phyloP scores from a whole-genome alignment of 2,797 vertebrate genomes.

The Myioborus miniatus region DNA sequence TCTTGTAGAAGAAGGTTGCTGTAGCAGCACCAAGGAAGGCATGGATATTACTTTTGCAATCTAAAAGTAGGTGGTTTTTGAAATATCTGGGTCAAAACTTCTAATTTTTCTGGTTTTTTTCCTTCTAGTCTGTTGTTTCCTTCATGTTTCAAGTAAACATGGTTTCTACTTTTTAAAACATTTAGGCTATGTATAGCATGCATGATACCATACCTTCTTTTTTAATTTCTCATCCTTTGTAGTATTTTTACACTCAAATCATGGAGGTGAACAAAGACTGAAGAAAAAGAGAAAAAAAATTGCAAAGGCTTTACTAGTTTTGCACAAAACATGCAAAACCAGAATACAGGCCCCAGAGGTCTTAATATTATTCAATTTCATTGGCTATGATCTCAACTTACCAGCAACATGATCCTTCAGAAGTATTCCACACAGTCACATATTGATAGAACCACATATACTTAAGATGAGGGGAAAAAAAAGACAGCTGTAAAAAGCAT shows the following conservation, averaged over 20 bases:
- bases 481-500: not conserved
- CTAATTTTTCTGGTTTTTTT: fast-evolving
- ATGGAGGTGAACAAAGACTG: not conserved
- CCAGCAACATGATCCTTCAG: not conserved
- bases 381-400: not conserved
- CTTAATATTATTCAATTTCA: not conserved
- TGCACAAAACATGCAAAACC: not conserved
- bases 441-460: not conserved
- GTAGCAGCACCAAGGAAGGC: not conserved
- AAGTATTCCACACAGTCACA: not conserved
- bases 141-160: not conserved
- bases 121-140: not conserved
- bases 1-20: not conserved
- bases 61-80: not conserved
- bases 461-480: not conserved
- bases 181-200: not conserved
- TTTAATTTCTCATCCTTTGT: not conserved
- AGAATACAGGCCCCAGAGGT: not conserved
- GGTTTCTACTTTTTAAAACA: not conserved
- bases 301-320: not conserved
- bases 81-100: not conserved
- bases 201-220: not conserved
- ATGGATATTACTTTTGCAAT: not conserved
- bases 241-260: not conserved
- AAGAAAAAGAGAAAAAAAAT: not conserved